phyloP scores from a whole-genome alignment of 1,140 invertebrate genomes.

The Rhizoglyphus robini region DNA sequence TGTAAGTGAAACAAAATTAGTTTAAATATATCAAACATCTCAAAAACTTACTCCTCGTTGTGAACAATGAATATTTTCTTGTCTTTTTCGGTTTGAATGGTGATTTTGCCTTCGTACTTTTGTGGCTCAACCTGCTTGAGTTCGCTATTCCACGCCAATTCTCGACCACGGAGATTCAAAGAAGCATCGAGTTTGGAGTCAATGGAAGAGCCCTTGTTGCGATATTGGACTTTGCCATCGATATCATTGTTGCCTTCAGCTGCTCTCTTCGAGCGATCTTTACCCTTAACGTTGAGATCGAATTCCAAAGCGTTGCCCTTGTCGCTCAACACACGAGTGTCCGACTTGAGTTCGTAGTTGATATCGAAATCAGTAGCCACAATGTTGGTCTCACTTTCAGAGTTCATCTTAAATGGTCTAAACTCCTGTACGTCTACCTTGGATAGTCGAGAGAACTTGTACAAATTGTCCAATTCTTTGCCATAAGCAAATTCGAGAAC shows the following conservation, averaged over 20 bases:
- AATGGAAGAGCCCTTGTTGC: slow-evolving; percentile 8
- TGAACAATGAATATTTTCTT: slow-evolving; percentile 11
- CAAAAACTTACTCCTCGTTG: slow-evolving; percentile 7
- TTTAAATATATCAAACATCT: not conserved
- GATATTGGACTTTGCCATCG: not conserved
- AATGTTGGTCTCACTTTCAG: slow-evolving; percentile 5
- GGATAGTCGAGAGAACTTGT: slow-evolving; percentile 15
- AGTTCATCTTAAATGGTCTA: slow-evolving; percentile 18
- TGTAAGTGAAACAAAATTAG: not conserved
- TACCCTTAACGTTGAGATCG: slow-evolving; percentile 6
- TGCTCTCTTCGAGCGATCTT: slow-evolving; percentile 16
- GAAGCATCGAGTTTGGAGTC: slow-evolving; percentile 13
- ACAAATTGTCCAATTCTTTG: slow-evolving; percentile 3
- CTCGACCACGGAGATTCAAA: not conserved
- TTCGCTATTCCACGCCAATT: slow-evolving; percentile 13
- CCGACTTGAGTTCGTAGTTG: slow-evolving; percentile 16
- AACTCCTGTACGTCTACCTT: slow-evolving; percentile 20
- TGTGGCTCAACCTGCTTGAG: slow-evolving; percentile 14
- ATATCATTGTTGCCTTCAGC: slow-evolving; percentile 5
- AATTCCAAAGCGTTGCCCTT: slow-evolving; percentile 17
- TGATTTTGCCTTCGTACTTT: slow-evolving; percentile 15
- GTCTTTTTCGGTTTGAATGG: slow-evolving; percentile 9
- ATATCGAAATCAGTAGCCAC: slow-evolving; percentile 16
- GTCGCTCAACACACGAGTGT: slow-evolving; percentile 13
- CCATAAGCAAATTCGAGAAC: slow-evolving; percentile 10